phyloP scores from a whole-genome alignment of 2,888 invertebrate species.

The Drosophila ochracea region DNA sequence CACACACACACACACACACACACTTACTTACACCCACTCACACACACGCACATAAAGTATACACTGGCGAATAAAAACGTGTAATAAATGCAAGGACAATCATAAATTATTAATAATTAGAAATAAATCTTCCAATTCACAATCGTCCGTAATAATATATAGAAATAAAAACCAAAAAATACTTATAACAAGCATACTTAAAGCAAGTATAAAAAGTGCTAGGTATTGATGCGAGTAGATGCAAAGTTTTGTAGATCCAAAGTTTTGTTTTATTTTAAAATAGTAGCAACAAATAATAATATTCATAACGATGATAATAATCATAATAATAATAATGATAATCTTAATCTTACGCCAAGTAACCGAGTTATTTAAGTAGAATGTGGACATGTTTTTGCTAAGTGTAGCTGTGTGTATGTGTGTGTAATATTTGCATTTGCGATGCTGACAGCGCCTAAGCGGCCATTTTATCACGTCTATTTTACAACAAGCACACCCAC shows the following conservation, averaged over 20 bases:
- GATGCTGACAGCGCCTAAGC: slow-evolving; percentile 73
- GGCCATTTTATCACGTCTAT: slow-evolving; percentile 79
- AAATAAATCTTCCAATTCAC: not conserved
- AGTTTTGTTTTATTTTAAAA: not conserved
- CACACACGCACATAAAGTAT: not conserved
- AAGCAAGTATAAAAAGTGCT: not conserved
- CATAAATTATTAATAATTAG: not conserved
- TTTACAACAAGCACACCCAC: slow-evolving; percentile 45
- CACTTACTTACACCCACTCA: not conserved
- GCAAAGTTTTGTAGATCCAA: too few relatives aligned
- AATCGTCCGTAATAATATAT: not conserved
- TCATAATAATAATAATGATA: not conserved
- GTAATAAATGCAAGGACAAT: not conserved
- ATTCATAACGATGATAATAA: too few relatives aligned
- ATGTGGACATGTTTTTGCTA: not conserved
- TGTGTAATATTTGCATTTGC: slow-evolving; percentile 55
- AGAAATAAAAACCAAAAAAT: not conserved
- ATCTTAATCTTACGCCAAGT: not conserved
- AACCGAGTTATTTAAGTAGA: not conserved
- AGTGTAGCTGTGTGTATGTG: slow-evolving; percentile 9
- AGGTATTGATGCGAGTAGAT: not conserved
- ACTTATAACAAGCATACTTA: not conserved
- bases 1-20: slow-evolving; percentile 15
- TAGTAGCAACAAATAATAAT: not conserved
- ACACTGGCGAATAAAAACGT: not conserved